Conservation (phyloP, 1,140 invertebrate genomes). For the Tyrophagus putrescentiae region DNA sequence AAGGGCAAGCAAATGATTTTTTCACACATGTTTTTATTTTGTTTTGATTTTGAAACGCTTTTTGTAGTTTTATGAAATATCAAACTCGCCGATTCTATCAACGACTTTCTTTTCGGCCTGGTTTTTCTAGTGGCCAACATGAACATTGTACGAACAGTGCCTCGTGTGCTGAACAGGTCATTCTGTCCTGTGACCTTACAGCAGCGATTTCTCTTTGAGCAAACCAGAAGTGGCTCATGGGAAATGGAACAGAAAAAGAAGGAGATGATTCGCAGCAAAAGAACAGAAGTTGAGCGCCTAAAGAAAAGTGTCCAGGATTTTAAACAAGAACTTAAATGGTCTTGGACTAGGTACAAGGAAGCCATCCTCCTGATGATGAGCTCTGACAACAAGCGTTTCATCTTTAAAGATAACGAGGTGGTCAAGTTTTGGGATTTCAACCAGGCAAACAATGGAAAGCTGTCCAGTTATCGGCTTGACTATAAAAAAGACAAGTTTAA, state of each 20-base stretch:
- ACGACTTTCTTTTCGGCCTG: no score
- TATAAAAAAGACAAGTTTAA: conserved; percentile 3
- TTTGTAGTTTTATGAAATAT: no score
- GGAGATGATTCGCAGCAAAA: background rate
- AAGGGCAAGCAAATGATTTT: no score
- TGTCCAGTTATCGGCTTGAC: background rate
- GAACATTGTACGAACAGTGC: no score
- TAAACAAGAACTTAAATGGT: background rate
- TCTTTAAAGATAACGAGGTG: conserved; percentile 9
- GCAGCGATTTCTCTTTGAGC: background rate
- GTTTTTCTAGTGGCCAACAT: no score
- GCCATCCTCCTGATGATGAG: background rate
- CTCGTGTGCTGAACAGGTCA: no score
- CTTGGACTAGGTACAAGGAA: background rate
- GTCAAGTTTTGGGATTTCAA: conserved; percentile 20
- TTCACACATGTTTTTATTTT: no score
- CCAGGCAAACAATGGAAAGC: conserved; percentile 12
- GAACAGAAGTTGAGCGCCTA: conserved; percentile 1
- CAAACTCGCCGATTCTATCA: no score
- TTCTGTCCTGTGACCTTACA: no score
- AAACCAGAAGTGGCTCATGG: conserved; percentile 10
- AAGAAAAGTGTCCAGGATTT: background rate
- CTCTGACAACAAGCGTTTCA: background rate
- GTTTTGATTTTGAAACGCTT: no score
- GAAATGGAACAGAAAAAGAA: conserved; percentile 4